Base-by-base conservation (phyloP, 2,888 invertebrate species). In the Drosophila emarginata region DNA sequence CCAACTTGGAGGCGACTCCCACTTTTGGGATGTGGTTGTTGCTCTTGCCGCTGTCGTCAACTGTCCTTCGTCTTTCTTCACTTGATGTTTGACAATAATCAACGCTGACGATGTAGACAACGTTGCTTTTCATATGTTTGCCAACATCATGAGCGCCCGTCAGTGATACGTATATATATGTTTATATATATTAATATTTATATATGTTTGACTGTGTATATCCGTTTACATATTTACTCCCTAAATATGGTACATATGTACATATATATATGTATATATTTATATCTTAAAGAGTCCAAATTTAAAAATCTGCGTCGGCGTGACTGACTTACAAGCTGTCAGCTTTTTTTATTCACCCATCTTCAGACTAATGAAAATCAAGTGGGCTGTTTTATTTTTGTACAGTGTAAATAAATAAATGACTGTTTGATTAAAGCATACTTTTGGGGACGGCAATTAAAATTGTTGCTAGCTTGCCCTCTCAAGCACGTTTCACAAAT, bases 11-110 rank as follows among this genome's bases (percentile, higher is more conserved):
- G 18, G 11, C 45, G 45, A 45, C 54, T 54, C 14, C 12, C 54
- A 18, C 54, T 11, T 18, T 18, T 6, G 18, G 32, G 63, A 14
- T 39, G 12, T 64, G 26, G 64, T 40, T 64, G 40, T 36, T 65
- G 37, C 12, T 56, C 7, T 7, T 39, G 40, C 40, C 32, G 64
- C 57, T 66, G 66, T 66, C 67, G 57, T 51, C 66, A 67, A 60
- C 64, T 71, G 58, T 71, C 72, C 72, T 62, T 51, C 61, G 66
- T 65, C 66, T 72, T 76, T 66, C 66, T 60, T 68, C 59, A 72
- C 60, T 70, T 32, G 40, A 67, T 86, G 73, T 87, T 85, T 83
- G 85, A 85, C 82, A 79, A 82, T 81, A 83, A 83, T 83, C 87
- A 87, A 72, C 72, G 82, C 66, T 67, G 77, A 66, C 70, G 63